These are phyloP conservation scores for Stenurella melanura DNA, from an alignment of 2,888 invertebrate genomes.

Conservation along the genomic window DNA sequence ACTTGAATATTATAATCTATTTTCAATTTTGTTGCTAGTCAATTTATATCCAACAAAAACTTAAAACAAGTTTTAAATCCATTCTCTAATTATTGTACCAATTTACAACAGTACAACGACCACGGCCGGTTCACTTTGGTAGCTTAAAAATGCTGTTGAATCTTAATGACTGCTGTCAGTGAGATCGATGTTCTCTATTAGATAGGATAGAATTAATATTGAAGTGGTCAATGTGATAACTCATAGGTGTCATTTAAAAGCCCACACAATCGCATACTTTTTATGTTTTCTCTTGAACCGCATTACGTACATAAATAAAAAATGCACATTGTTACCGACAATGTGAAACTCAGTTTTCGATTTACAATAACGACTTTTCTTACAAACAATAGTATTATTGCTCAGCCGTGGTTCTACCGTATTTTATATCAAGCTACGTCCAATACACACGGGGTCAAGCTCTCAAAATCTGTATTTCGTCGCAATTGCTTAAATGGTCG, in stretches of 20 bases:
- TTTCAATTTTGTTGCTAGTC: too few species aligned
- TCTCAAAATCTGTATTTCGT: too few species aligned
- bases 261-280: neutral
- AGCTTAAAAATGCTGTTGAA: neutral
- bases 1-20: too few species aligned
- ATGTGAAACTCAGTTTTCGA: too few species aligned
- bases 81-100: neutral
- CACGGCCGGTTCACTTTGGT: neutral
- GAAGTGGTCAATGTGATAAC: neutral
- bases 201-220: neutral
- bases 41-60: too few species aligned
- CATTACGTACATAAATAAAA: neutral
- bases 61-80: neutral
- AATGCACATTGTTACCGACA: neutral
- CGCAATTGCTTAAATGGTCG: too few species aligned
- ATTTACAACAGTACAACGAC: neutral
- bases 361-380: too few species aligned
- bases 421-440: too few species aligned
- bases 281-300: neutral
- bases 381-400: too few species aligned
- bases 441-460: too few species aligned
- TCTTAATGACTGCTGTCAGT: neutral
- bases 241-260: neutral
- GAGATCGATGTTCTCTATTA: neutral
- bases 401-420: too few species aligned